phyloP scores from a whole-genome alignment of 2,797 vertebrate genomes.

The Brachymystax lenok region DNA sequence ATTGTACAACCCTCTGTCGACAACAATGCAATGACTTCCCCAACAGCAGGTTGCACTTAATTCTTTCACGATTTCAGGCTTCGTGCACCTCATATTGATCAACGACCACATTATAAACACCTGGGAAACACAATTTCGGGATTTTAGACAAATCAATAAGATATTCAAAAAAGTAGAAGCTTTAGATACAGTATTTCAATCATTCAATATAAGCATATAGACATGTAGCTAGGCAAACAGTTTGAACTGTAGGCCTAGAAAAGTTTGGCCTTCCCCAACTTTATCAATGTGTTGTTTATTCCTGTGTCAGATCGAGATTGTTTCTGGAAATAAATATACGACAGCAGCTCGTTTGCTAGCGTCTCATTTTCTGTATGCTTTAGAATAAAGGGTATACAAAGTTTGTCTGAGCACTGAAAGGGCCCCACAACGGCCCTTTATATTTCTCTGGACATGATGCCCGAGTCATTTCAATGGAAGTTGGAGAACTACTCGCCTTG shows the following conservation, averaged over 20 bases:
- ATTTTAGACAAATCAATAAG: conserved; percentile 59
- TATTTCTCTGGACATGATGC: conserved; percentile 65
- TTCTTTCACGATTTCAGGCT: conserved; percentile 83
- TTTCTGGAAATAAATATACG: not conserved
- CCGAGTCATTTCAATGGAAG: conserved; percentile 61
- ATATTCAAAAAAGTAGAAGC: conserved; percentile 61
- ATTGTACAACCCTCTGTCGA: conserved; percentile 62
- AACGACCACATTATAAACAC: conserved; percentile 82
- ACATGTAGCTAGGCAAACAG: not conserved
- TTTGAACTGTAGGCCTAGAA: not conserved
- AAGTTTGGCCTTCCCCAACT: not conserved
- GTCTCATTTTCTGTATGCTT: conserved; percentile 62
- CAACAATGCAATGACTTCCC: conserved; percentile 59
- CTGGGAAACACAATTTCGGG: conserved; percentile 83
- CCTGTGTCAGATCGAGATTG: not conserved
- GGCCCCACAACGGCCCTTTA: conserved; percentile 67
- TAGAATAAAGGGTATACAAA: conserved; percentile 68
- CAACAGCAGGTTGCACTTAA: conserved; percentile 77
- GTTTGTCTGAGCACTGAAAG: conserved; percentile 58
- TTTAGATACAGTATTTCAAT: not conserved
- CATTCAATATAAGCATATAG: not conserved
- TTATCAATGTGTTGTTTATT: not conserved
- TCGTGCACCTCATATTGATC: conserved; percentile 76
- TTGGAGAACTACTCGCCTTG: conserved; percentile 56
- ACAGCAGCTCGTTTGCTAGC: conserved; percentile 35